phyloP scores from a whole-genome alignment of 2,888 invertebrate species.

The Ophion ventricosus region DNA sequence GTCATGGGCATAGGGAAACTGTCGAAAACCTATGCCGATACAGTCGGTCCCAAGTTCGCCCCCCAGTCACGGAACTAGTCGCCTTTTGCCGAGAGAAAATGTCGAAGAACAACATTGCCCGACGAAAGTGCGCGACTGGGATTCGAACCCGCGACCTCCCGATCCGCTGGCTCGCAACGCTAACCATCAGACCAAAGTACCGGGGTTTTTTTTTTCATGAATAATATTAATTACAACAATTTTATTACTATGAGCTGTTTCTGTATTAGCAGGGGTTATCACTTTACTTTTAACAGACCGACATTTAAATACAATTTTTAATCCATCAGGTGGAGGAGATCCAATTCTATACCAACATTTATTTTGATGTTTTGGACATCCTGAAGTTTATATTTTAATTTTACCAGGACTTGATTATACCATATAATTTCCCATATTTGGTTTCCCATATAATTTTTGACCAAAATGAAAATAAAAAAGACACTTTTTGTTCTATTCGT shows the following conservation, averaged over 20 bases:
- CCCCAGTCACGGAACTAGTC: too few relatives aligned
- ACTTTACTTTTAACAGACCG: slow-evolving; percentile 92
- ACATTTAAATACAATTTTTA: slow-evolving; percentile 93
- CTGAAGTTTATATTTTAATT: too few relatives aligned
- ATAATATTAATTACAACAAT: slow-evolving; percentile 88
- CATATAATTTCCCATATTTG: slow-evolving; percentile 79
- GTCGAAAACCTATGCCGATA: too few relatives aligned
- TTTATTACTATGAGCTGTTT: slow-evolving; percentile 88
- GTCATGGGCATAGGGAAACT: too few relatives aligned
- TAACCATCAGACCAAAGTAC: too few relatives aligned
- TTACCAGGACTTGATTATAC: slow-evolving; percentile 89
- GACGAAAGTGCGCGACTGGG: too few relatives aligned
- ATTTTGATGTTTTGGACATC: too few relatives aligned
- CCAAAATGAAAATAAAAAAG: slow-evolving; percentile 90
- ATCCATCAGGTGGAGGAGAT: slow-evolving; percentile 91
- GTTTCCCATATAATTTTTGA: slow-evolving; percentile 91
- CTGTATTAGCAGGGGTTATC: slow-evolving; percentile 91
- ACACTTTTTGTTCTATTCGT: slow-evolving; percentile 89
- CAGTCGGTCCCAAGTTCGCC: too few relatives aligned
- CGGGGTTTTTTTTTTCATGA: slow-evolving; percentile 87
- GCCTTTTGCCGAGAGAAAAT: too few relatives aligned
- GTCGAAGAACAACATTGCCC: too few relatives aligned
- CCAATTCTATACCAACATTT: slow-evolving; percentile 87
- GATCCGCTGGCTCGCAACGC: too few relatives aligned
- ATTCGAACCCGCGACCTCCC: too few relatives aligned